Evolutionary conservation across 2,113 vertebrate species (phyloP), one percentile per base, ranked within the genome.

Genomic region (Rhinolophus ferrumequinum): DNA sequence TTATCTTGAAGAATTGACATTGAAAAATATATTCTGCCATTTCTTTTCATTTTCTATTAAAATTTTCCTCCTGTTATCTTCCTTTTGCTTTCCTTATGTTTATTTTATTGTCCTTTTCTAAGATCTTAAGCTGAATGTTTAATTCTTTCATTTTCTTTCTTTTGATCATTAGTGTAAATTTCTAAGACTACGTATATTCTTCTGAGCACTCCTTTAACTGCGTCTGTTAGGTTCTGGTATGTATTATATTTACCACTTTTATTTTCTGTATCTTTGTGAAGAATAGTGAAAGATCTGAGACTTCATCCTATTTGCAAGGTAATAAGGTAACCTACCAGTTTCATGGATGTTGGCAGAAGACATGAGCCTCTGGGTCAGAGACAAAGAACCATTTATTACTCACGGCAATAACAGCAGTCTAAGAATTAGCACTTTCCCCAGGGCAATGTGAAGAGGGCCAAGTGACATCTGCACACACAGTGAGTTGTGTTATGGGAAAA

Each of bases 71-170:
- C 38, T 44, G 30, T 70, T 64, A 22, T 85, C 62, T 86, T 91
- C 33, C 44, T 79, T 67, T 91, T 85, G 26, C n/a, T 85, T 84
- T 69, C 35, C 15, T 64, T 54, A 70, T n/a, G 44, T 52, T 91
- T 72, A 69, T 90, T 85, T 77, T 76, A 41, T 47, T 89, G 47
- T 54, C 24, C 24, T 90, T 94, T 83, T 76, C 54, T 60, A 54
- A 77, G 41, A 22, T 62, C 41, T 85, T 60, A 28, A 52, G 26
- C 15, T 86, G 41, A 95, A 70, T 70, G 26, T 0, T 19, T 79
- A 62, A 70, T 52, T 94, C 12, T 77, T 84, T 94, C 4, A 26
- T 60, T 95, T 90, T 85, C 47, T 56, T 94, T 64, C 19, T 79
- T 85, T 52, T 52, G 77, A 60, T 28, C 44, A 79, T 79, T 62